Evolutionary conservation across 2,113 vertebrate genomes (phyloP), one percentile per base, ranked within the genome.

Genomic region (Zosterops japonicus): DNA sequence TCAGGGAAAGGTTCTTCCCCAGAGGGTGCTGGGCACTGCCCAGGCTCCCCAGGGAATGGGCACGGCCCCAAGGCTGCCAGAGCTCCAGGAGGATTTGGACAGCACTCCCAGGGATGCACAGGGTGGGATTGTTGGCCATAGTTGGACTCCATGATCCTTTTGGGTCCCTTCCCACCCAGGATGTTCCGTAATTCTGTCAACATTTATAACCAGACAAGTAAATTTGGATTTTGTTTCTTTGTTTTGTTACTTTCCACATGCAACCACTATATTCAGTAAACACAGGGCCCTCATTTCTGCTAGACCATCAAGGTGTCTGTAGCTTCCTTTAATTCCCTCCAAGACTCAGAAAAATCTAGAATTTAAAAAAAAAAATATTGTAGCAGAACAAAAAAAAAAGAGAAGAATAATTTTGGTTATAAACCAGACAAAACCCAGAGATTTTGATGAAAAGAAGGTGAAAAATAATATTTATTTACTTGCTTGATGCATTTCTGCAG

Each of bases 111-210:
- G 65, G 65, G 24, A 31, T 74, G 82, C 23, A 1, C 57, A 64
- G 49, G 29, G 11, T 61, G 85, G n/a, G 41, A 5, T 10, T 80
- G 49, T 2, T 64, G 57, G 57, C 1, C 20, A 31, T 42, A 1
- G 4, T 0, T 4, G 11, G 12, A 24, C 12, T 41, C 0, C 1
- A 6, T 49, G 35, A 2, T 33, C 21, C 35, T 0, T 0, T 25
- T 1, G 57, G 3, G 9, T 36, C 22, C 16, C 25, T 42, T 23
- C 42, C 42, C 1, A 1, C 27, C 31, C 42, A 11, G 59, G 42
- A 33, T 11, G 42, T 50, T 57, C n/a, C 44, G 5, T 12, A 5
- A 15, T 50, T 57, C 36, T 20, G 18, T 28, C 44, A 33, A 23
- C 6, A 31, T 18, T 56, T 67, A 57, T 23, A 71, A 29, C 14